A percentile compares a stretch with the other conserved stretches of the same genome.
Conservation (phyloP, 53 echinoderm and acorn worm genomes). For the Paracentrotus lividus region DNA sequence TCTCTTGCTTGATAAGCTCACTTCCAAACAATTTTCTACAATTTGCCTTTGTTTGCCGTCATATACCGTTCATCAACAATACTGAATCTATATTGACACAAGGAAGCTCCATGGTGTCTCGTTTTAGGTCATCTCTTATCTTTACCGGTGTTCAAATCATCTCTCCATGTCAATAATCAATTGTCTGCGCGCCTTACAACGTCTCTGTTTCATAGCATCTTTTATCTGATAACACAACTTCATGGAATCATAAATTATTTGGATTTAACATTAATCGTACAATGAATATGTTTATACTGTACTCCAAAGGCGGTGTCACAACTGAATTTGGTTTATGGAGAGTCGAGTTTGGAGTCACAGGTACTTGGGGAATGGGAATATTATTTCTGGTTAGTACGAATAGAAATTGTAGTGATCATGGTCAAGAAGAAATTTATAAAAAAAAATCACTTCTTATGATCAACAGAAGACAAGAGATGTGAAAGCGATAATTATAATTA, state of each 20-base stretch:
- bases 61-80: constrained; percentile 27
- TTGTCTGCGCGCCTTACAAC: not conserved
- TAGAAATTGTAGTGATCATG: too few relatives aligned
- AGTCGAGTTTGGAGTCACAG: too few relatives aligned
- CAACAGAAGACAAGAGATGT: too few relatives aligned
- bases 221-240: not conserved
- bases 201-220: constrained; percentile 19
- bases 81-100: constrained; percentile 54
- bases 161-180: constrained; percentile 4
- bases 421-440: too few relatives aligned
- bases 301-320: not conserved
- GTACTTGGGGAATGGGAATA: too few relatives aligned
- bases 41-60: constrained; percentile 51
- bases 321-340: too few relatives aligned
- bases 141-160: constrained; percentile 23
- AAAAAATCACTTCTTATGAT: too few relatives aligned
- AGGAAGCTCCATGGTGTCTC: constrained; percentile 38
- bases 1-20: constrained; percentile 32
- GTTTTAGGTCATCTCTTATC: constrained; percentile 57
- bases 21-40: constrained; percentile 9
- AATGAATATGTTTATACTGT: not conserved
- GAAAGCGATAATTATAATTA: too few relatives aligned
- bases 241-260: constrained; percentile 16
- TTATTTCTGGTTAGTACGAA: too few relatives aligned
- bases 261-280: not conserved